Percentiles rank a stretch among this genome's conserved stretches.
Evolutionary conservation across 2,888 invertebrate genomes (phyloP).

Genomic region (Trichacis sp.): DNA sequence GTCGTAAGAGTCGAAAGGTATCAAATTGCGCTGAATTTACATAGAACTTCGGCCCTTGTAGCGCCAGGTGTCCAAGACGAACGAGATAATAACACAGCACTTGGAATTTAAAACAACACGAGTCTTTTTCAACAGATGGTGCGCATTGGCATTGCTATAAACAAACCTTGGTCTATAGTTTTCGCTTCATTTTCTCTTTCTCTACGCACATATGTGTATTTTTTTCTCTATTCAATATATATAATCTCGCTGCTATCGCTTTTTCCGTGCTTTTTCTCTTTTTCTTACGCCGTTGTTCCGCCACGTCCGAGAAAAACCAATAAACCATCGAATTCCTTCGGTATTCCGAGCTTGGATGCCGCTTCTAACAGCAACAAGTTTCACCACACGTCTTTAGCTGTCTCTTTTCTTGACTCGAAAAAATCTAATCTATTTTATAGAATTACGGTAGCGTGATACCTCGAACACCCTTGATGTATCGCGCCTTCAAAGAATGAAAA

Average conservation of each 20-base stretch:
- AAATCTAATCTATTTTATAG: conserved; percentile 40
- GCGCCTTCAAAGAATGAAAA: no score
- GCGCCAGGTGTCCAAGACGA: conserved; percentile 43
- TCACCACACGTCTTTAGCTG: conserved; percentile 57
- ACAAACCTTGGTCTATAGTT: conserved; percentile 61
- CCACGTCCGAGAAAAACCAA: conserved; percentile 65
- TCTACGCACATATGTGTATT: background rate
- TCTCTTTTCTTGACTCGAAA: conserved; percentile 42
- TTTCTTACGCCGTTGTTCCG: conserved; percentile 44
- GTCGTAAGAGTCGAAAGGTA: background rate
- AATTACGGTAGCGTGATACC: conserved; percentile 23
- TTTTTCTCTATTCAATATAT: no score
- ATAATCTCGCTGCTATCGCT: conserved; percentile 20
- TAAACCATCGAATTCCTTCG: conserved; percentile 67
- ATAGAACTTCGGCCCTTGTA: conserved; percentile 25
- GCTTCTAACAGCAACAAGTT: conserved; percentile 64
- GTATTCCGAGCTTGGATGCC: conserved; percentile 57
- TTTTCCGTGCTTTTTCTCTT: conserved; percentile 28
- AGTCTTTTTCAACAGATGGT: conserved; percentile 63
- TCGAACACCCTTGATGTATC: no score
- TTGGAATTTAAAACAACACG: conserved; percentile 61
- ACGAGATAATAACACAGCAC: conserved; percentile 39
- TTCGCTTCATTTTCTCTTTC: conserved; percentile 22
- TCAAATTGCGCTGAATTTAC: conserved; percentile 5
- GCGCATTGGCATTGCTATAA: conserved; percentile 62